Evolutionary conservation across 2,113 vertebrate genomes (phyloP).

Genomic region (Entelurus aequoreus): DNA sequence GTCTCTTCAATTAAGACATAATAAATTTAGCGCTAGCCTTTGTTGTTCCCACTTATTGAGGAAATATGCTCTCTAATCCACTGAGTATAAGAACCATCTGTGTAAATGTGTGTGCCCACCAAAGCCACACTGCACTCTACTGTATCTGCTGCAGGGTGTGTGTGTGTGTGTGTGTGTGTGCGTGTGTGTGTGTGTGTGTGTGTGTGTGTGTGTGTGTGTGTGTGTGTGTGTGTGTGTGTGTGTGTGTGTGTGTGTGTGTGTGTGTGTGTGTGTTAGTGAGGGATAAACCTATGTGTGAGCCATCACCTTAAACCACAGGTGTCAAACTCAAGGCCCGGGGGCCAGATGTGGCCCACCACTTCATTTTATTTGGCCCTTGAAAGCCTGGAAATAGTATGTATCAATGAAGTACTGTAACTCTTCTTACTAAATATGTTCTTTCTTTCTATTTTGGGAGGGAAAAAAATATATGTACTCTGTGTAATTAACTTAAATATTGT

Average conservation of each 20-base stretch:
- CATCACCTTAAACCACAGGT: conserved; percentile 1
- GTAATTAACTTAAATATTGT: no score
- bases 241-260: neutral
- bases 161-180: neutral
- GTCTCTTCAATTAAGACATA: conserved; percentile 68
- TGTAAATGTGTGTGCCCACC: conserved; percentile 63
- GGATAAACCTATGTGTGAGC: conserved; percentile 3
- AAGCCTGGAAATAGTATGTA: no score
- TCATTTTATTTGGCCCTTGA: no score
- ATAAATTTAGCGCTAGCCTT: conserved; percentile 62
- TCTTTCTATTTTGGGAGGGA: no score
- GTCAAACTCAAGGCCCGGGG: no score
- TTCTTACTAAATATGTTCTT: no score
- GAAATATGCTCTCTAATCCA: conserved; percentile 70
- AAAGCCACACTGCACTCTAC: conserved; percentile 51
- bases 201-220: neutral
- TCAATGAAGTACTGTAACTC: no score
- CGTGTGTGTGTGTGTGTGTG: neutral
- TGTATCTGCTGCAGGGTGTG: conserved; percentile 40
- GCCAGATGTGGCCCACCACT: no score
- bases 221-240: neutral
- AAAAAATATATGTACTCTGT: no score
- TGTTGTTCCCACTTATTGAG: conserved; percentile 59
- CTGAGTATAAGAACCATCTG: conserved; percentile 73
- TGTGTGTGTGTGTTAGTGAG: neutral